These are phyloP conservation scores for Falco cherrug DNA, from an alignment of 2,797 vertebrate species.

Conservation along the genomic window DNA sequence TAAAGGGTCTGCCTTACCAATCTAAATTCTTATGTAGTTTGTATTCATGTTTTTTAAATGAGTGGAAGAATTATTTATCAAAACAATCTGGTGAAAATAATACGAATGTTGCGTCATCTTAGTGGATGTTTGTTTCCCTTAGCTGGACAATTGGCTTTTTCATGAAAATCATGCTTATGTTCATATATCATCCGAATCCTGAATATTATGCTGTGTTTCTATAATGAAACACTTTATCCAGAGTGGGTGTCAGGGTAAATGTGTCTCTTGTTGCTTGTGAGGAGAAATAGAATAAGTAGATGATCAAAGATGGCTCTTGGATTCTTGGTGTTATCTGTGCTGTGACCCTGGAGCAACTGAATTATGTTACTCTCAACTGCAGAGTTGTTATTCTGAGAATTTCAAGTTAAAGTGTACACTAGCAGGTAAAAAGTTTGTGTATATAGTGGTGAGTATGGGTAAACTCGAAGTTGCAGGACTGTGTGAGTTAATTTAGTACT, in stretches of 20 bases:
- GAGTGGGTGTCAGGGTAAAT: neutral
- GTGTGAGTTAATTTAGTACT: neutral
- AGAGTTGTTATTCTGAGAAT: neutral
- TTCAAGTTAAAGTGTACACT: neutral
- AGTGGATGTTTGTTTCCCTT: neutral
- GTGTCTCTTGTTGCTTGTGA: neutral
- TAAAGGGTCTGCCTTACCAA: neutral
- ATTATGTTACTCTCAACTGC: neutral
- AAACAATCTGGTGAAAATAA: neutral
- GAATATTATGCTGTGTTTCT: neutral
- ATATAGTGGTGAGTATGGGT: neutral
- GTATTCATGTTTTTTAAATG: neutral
- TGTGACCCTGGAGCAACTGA: neutral
- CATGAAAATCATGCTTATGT: rapidly evolving
- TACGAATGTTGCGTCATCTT: neutral
- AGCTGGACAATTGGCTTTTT: neutral
- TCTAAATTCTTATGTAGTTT: neutral
- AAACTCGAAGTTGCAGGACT: neutral
- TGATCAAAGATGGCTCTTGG: neutral
- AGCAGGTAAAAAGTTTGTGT: neutral
- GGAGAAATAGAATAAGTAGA: neutral
- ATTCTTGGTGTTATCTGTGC: neutral
- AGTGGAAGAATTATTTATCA: neutral
- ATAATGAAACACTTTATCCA: neutral
- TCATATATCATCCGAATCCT: neutral